Conservation (phyloP, 2,113 vertebrate genomes). For the Chaenogobius annularis region DNA sequence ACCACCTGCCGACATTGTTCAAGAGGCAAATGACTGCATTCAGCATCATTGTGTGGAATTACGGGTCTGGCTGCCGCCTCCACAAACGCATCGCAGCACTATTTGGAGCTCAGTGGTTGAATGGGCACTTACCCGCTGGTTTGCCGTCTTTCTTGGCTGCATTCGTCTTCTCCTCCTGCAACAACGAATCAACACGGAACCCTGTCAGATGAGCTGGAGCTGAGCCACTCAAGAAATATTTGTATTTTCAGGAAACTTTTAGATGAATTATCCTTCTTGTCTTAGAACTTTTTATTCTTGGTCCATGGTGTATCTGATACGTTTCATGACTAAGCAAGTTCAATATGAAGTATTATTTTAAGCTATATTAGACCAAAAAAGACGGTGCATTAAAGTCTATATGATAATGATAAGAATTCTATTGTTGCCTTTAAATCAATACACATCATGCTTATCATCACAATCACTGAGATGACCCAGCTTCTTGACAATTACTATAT, state of each 20-base stretch:
- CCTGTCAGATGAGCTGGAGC: constrained; percentile 32
- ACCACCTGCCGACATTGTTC: constrained; percentile 5
- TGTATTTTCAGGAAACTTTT: constrained; percentile 18
- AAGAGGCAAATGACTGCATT: constrained; percentile 4
- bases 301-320: too few species aligned
- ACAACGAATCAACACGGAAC: constrained; percentile 39
- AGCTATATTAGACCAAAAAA: too few species aligned
- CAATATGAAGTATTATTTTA: too few species aligned
- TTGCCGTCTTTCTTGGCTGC: constrained; percentile 58
- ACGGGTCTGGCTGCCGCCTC: neutral
- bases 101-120: neutral
- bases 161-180: constrained; percentile 66
- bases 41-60: neutral
- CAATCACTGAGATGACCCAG: too few species aligned
- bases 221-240: constrained; percentile 20
- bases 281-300: neutral
- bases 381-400: too few species aligned
- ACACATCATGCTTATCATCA: too few species aligned
- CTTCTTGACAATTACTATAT: too few species aligned
- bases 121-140: constrained; percentile 57
- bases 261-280: constrained; percentile 20
- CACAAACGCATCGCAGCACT: neutral
- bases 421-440: too few species aligned
- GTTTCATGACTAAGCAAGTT: too few species aligned
- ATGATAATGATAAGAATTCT: too few species aligned